Evolutionary conservation across 1,140 invertebrate genomes (phyloP).

Genomic region (Danaus plexippus): DNA sequence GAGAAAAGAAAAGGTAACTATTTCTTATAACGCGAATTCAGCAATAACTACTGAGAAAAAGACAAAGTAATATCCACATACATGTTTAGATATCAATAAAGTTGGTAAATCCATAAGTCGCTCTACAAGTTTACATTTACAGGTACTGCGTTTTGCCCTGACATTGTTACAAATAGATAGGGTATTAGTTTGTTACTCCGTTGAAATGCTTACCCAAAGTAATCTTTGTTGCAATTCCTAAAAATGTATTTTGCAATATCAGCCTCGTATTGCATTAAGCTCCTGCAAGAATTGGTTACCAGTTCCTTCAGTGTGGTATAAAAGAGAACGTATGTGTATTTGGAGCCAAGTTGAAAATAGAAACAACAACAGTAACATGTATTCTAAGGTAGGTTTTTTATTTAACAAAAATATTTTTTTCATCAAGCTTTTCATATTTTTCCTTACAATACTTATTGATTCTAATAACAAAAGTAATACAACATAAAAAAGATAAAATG

Average conservation of each 20-base stretch:
- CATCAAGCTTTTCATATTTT: too few species aligned
- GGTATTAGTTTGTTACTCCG: constrained; percentile 18
- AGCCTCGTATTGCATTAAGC: constrained; percentile 27
- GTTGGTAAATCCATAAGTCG: too few species aligned
- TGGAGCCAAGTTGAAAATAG: constrained; percentile 25
- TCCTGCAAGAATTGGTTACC: constrained; percentile 30
- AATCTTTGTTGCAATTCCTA: constrained; percentile 23
- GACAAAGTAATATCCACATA: too few species aligned
- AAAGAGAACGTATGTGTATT: constrained; percentile 32
- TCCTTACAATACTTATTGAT: too few species aligned
- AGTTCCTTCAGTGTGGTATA: constrained; percentile 32
- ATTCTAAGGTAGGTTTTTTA: constrained; percentile 27
- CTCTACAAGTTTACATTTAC: constrained; percentile 11
- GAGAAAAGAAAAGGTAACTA: too few species aligned
- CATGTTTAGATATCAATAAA: too few species aligned
- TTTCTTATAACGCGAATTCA: too few species aligned
- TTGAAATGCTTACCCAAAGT: constrained; percentile 15
- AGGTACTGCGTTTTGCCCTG: constrained; percentile 28
- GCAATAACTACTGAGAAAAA: too few species aligned
- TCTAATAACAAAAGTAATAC: too few species aligned
- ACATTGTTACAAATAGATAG: constrained; percentile 34
- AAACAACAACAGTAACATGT: constrained; percentile 30
- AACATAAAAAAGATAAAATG: too few species aligned
- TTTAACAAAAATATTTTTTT: too few species aligned
- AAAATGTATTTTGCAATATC: constrained; percentile 28